phyloP scores from a whole-genome alignment of 2,797 vertebrate species.

The Vireo griseus region DNA sequence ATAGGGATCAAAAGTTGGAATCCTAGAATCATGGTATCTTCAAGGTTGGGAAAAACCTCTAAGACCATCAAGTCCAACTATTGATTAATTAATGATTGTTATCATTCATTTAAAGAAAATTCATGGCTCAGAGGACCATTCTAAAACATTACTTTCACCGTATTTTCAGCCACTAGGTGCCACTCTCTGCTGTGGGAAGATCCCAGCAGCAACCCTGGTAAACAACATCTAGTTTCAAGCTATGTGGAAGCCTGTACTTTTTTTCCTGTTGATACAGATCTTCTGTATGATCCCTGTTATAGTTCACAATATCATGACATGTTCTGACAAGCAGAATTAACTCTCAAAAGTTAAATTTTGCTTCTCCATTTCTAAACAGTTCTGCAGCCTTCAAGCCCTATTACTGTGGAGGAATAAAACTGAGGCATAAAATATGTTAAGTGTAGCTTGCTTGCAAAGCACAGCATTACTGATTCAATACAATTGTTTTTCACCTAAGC shows the following conservation, averaged over 20 bases:
- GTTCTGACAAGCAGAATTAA: not conserved
- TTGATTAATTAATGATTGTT: not conserved
- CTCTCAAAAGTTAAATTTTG: not conserved
- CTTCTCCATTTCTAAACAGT: not conserved
- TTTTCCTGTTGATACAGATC: not conserved
- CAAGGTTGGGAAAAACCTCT: not conserved
- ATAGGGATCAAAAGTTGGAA: not conserved
- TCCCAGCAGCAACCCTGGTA: not conserved
- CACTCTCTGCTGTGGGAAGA: not conserved
- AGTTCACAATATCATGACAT: not conserved
- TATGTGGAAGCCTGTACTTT: not conserved
- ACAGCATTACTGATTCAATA: not conserved
- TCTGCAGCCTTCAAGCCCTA: not conserved
- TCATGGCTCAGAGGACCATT: not conserved
- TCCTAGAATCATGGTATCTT: not conserved
- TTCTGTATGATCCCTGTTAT: not conserved
- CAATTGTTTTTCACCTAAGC: not conserved
- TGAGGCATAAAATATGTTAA: not conserved
- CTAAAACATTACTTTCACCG: not conserved
- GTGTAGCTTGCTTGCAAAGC: not conserved
- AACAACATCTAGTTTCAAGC: not conserved
- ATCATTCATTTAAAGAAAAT: not conserved
- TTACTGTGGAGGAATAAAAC: not conserved
- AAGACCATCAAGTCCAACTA: not conserved
- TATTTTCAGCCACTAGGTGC: constrained; percentile 19